These are phyloP conservation scores for Caerostris extrusa DNA, from an alignment of 1,140 invertebrate genomes.

Conservation along the genomic window DNA sequence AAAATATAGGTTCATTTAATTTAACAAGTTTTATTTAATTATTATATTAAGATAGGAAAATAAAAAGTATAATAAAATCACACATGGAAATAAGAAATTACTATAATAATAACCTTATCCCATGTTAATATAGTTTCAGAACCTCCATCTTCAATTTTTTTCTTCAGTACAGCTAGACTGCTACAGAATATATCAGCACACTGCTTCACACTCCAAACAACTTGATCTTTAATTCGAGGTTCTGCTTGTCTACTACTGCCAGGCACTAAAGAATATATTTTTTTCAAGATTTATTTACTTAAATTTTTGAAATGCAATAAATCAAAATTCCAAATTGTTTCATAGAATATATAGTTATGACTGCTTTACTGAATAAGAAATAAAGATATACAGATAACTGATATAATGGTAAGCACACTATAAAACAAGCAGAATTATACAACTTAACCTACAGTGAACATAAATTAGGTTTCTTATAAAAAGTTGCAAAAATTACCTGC, in stretches of 20 bases:
- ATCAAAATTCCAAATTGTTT: not conserved
- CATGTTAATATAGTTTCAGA: conserved; percentile 90
- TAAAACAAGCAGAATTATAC: too few relatives aligned
- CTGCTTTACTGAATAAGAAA: not conserved
- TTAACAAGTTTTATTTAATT: too few relatives aligned
- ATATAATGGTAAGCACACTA: too few relatives aligned
- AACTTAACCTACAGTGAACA: too few relatives aligned
- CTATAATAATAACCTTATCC: conserved; percentile 88
- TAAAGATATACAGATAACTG: too few relatives aligned
- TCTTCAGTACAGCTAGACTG: conserved; percentile 87
- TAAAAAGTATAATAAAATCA: too few relatives aligned
- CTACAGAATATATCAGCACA: conserved; percentile 89
- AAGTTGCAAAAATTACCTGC: conserved; percentile 81
- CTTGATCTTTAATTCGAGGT: conserved; percentile 87
- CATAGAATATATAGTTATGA: not conserved
- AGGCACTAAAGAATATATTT: conserved; percentile 80
- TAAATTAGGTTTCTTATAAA: too few relatives aligned
- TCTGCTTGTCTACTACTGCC: conserved; percentile 81
- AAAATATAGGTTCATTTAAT: too few relatives aligned
- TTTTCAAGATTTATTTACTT: not conserved
- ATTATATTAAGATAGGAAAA: too few relatives aligned
- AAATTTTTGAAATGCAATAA: not conserved
- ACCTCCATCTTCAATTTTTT: conserved; percentile 80
- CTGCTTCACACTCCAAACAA: conserved; percentile 90
- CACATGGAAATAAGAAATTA: too few relatives aligned